Conservation (phyloP, 2,797 vertebrate genomes). For the Karalla daura region DNA sequence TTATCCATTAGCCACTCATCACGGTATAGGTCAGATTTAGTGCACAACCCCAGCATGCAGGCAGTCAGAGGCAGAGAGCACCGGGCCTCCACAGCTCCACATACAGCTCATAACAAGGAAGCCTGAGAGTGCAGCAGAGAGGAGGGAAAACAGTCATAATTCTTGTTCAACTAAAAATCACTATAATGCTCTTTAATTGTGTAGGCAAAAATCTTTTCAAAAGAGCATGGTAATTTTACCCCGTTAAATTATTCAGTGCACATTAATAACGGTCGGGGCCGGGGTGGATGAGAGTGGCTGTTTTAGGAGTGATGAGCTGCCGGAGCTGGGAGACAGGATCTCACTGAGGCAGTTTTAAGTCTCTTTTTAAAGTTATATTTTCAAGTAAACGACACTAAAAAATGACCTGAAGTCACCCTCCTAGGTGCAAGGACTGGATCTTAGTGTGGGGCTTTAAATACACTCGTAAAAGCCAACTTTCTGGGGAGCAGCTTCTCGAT, state of each 20-base stretch:
- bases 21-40: slow-evolving; percentile 75
- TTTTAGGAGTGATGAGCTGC: slow-evolving; percentile 85
- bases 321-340: slow-evolving; percentile 72
- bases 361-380: slow-evolving; percentile 76
- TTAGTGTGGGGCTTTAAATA: slow-evolving; percentile 36
- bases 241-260: slow-evolving; percentile 87
- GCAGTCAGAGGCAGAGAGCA: slow-evolving; percentile 38
- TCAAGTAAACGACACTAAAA: slow-evolving; percentile 67
- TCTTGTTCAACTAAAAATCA: slow-evolving; percentile 84
- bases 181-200: slow-evolving; percentile 88
- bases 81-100: slow-evolving; percentile 41
- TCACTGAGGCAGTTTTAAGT: slow-evolving; percentile 64
- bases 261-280: slow-evolving; percentile 86
- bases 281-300: slow-evolving; percentile 78
- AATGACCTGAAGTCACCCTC: slow-evolving; percentile 67
- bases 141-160: slow-evolving; percentile 79
- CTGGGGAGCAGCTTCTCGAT: slow-evolving; percentile 6
- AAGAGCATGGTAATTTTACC: slow-evolving; percentile 89
- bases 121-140: slow-evolving; percentile 42
- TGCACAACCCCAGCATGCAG: slow-evolving; percentile 70
- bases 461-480: slow-evolving; percentile 32
- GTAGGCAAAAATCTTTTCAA: slow-evolving; percentile 87
- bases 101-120: slow-evolving; percentile 60
- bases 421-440: slow-evolving; percentile 40
- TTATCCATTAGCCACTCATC: slow-evolving; percentile 81